These are phyloP conservation scores for Xylophagus ater DNA, from an alignment of 2,888 invertebrate genomes.

Conservation along the genomic window DNA sequence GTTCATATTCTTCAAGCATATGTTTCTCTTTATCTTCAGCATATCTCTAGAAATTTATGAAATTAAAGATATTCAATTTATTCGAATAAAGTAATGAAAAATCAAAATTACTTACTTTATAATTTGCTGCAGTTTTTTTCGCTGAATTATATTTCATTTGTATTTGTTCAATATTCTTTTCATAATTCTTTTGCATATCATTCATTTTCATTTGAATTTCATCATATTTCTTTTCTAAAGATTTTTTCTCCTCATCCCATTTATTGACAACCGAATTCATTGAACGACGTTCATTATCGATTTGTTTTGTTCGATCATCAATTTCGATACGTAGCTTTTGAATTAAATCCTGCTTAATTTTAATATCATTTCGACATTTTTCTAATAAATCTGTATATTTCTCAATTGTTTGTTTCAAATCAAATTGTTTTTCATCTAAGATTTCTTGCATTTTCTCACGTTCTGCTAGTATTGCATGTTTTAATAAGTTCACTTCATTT, in stretches of 20 bases:
- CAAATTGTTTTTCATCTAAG: slow-evolving; percentile 25
- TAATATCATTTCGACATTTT: slow-evolving; percentile 31
- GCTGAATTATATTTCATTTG: slow-evolving; percentile 52
- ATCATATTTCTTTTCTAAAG: slow-evolving; percentile 41
- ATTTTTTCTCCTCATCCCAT: slow-evolving; percentile 40
- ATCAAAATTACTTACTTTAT: slow-evolving; percentile 37
- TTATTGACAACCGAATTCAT: slow-evolving; percentile 41
- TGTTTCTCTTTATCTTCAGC: slow-evolving; percentile 53
- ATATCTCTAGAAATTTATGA: slow-evolving; percentile 41
- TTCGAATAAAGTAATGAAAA: neutral
- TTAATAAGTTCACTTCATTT: slow-evolving; percentile 33
- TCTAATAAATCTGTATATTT: slow-evolving; percentile 27
- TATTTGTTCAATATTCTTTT: slow-evolving; percentile 40
- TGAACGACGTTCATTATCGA: slow-evolving; percentile 39
- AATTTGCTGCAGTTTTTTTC: slow-evolving; percentile 51
- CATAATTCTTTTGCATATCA: slow-evolving; percentile 36
- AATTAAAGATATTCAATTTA: slow-evolving; percentile 8
- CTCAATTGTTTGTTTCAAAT: slow-evolving; percentile 22
- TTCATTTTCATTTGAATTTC: slow-evolving; percentile 38
- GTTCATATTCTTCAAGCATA: slow-evolving; percentile 49
- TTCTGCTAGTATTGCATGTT: slow-evolving; percentile 35
- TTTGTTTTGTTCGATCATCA: slow-evolving; percentile 31
- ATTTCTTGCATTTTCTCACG: slow-evolving; percentile 31
- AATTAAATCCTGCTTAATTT: slow-evolving; percentile 40
- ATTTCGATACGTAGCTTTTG: slow-evolving; percentile 28